Base-by-base conservation (phyloP, 1,140 invertebrate genomes). In the Anagrus nilaparvatae region DNA sequence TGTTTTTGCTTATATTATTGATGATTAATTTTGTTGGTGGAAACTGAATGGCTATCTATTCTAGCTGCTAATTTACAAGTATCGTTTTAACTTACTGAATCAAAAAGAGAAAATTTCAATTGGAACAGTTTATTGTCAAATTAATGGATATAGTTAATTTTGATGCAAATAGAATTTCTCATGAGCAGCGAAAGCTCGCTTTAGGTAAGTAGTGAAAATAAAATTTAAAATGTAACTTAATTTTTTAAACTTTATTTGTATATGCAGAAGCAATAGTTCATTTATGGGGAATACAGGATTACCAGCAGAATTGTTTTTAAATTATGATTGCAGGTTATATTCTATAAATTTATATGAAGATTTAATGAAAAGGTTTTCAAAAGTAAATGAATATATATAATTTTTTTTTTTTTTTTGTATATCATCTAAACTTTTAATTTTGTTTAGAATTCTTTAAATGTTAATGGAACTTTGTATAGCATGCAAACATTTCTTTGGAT, bases 281-380 rank as follows among this genome's bases (percentile, higher is more conserved):
- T 58, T 66, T 99, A 46, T 97, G 94, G 81, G 77, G 82, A 53
- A 86, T 93, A 58, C 87, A 88, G 85, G 86, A 2, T 74, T 94
- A 19, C 83, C 92, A 2, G 89, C 92, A 3, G 96, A 99, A 67
- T 64, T 99, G 3, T 99, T 95, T 67, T 71, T 99, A 2, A 99
- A 99, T 70, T 99, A 95, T 57, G 97, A 99, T 63, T 99, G 96
- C 69, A 91, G 95, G 67, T 71, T 98, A 9, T 98, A 97, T 63
- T 93, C 91, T 53, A 84, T 83, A 14, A 97, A 98, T 70, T 69
- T 98, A 13, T 97, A 97, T 61, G 95, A 99, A 67, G 93, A 98
- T 61, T 69, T 97, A 3, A 93, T 92, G 10, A 96, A 98, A 63
- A 65, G 97, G 20, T 65, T 98, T 4, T 92, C 92, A 2, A 96